Percentiles rank a stretch among this genome's conserved stretches.
Evolutionary conservation across 2,797 vertebrate species (phyloP).

Genomic region (Cynopterus sphinx): DNA sequence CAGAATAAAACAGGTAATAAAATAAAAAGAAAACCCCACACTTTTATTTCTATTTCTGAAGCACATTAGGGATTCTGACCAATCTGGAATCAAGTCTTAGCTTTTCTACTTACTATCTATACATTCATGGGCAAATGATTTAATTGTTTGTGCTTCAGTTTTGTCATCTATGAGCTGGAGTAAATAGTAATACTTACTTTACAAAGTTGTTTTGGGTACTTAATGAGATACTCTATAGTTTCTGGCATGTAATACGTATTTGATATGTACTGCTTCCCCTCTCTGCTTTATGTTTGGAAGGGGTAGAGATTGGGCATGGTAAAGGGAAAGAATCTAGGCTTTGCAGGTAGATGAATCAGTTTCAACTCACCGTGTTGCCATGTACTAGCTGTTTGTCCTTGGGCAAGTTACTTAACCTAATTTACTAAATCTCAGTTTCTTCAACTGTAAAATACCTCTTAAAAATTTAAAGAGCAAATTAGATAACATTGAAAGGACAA

Average conservation of each 20-base stretch:
- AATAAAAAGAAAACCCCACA: background rate
- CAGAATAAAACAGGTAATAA: background rate
- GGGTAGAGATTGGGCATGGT: background rate
- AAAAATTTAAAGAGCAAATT: conserved; percentile 36
- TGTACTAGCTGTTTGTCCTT: background rate
- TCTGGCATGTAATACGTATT: background rate
- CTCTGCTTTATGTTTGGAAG: background rate
- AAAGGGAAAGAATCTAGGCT: background rate
- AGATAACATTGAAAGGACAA: conserved; percentile 23
- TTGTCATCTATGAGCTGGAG: background rate
- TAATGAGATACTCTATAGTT: background rate
- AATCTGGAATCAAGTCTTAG: background rate
- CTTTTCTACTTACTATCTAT: background rate
- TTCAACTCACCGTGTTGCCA: background rate
- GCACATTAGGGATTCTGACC: background rate
- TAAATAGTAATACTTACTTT: background rate
- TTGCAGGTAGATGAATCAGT: background rate
- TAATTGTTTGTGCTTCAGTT: background rate
- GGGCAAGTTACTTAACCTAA: conserved; percentile 43
- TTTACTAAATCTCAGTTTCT: conserved; percentile 42
- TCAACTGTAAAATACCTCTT: conserved; percentile 26
- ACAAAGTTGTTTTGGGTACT: background rate
- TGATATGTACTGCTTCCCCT: background rate
- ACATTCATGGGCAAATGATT: background rate
- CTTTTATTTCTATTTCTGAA: conserved; percentile 8